phyloP scores from a whole-genome alignment of 1,140 invertebrate genomes.

The Calliopsis andreniformis region DNA sequence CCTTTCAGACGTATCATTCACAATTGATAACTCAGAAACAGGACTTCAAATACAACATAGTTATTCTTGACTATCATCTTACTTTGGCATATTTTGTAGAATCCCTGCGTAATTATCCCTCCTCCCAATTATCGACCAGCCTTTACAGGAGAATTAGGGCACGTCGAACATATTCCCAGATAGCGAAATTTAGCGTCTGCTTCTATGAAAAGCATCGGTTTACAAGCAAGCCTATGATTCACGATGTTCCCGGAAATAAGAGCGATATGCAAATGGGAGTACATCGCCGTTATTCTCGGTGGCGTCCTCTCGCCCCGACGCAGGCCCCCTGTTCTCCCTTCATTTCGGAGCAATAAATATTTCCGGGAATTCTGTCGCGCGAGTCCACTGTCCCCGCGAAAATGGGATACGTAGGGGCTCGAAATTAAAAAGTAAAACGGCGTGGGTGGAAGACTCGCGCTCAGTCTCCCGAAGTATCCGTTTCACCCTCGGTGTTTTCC shows the following conservation, averaged over 20 bases:
- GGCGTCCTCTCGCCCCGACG: background rate
- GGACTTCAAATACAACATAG: too few species aligned
- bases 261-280: constrained; percentile 49
- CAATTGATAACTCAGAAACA: too few species aligned
- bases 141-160: too few species aligned
- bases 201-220: constrained; percentile 34
- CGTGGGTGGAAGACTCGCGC: background rate
- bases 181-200: background rate
- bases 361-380: constrained; percentile 12
- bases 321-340: background rate
- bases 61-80: too few species aligned
- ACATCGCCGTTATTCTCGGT: constrained; percentile 45
- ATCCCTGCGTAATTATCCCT: too few species aligned
- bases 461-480: constrained; percentile 1
- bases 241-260: constrained; percentile 49
- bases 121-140: too few species aligned
- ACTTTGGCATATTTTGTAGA: too few species aligned
- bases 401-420: background rate
- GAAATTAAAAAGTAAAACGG: background rate
- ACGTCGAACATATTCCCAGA: constrained; percentile 5
- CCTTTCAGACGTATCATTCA: too few species aligned
- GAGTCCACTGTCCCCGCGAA: constrained; percentile 17
- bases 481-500: background rate
- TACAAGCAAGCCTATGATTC: constrained; percentile 18
- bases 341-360: constrained; percentile 49